phyloP scores from a whole-genome alignment of 2,888 invertebrate genomes.

The Xylota sylvarum region DNA sequence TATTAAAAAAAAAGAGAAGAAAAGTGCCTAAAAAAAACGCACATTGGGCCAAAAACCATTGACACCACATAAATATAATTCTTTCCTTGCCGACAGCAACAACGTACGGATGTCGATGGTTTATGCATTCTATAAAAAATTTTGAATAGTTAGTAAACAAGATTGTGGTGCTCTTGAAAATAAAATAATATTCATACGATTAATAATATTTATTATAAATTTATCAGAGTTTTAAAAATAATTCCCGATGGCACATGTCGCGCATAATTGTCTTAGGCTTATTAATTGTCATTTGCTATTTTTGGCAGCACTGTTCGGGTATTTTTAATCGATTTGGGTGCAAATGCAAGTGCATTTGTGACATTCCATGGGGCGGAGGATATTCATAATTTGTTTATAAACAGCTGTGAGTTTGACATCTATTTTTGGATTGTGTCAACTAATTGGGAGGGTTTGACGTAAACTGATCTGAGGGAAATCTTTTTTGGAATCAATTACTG shows the following conservation, averaged over 20 bases:
- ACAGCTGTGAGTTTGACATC: neutral
- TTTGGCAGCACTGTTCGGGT: neutral
- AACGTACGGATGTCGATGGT: conserved; percentile 16
- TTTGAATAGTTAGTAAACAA: conserved; percentile 30
- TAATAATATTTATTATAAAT: conserved; percentile 39
- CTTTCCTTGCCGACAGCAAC: neutral
- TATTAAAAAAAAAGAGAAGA: too few species aligned
- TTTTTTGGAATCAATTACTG: neutral
- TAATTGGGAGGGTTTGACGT: neutral
- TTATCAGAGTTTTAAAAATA: conserved; percentile 58
- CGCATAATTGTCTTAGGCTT: conserved; percentile 33
- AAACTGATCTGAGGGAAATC: neutral
- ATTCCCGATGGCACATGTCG: conserved; percentile 47
- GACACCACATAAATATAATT: too few species aligned
- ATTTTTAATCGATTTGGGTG: neutral
- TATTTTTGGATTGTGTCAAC: neutral
- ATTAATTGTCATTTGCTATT: conserved; percentile 42
- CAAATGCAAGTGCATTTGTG: conserved; percentile 36
- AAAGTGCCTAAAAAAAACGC: neutral
- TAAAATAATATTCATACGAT: neutral
- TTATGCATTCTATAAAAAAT: conserved; percentile 37
- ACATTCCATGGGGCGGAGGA: conserved; percentile 44
- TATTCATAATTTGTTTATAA: neutral
- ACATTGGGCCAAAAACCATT: too few species aligned
- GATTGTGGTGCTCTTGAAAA: neutral